phyloP scores from a whole-genome alignment of 1,140 invertebrate species.

The Phenacoccus solenopsis region DNA sequence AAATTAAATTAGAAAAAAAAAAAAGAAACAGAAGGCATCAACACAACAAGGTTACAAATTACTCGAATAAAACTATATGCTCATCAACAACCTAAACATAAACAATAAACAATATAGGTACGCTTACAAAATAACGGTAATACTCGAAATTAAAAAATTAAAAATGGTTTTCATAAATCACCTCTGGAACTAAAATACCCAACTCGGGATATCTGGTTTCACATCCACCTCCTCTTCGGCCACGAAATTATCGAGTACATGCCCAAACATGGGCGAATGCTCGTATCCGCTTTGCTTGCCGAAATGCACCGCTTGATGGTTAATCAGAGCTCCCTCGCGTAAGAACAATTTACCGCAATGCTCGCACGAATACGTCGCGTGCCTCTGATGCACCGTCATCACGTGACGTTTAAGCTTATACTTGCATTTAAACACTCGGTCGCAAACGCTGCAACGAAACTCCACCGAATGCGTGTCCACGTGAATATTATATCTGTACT shows the following conservation, averaged over 20 bases:
- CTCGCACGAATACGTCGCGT: background rate
- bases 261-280: background rate
- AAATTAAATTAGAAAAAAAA: background rate
- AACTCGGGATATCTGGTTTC: background rate
- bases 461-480: background rate
- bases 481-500: background rate
- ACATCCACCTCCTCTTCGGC: background rate
- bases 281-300: background rate
- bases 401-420: background rate
- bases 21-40: background rate
- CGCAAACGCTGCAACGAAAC: background rate
- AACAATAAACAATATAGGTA: no score
- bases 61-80: background rate
- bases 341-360: background rate
- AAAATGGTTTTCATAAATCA: background rate
- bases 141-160: background rate
- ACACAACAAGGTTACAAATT: background rate
- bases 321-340: background rate
- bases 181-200: background rate
- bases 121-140: background rate
- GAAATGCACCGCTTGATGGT: background rate
- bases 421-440: background rate
- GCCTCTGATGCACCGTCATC: background rate
- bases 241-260: background rate
- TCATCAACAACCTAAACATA: background rate